Base-by-base conservation (phyloP, 1,140 invertebrate genomes). In the Atopsyche davidsoni region DNA sequence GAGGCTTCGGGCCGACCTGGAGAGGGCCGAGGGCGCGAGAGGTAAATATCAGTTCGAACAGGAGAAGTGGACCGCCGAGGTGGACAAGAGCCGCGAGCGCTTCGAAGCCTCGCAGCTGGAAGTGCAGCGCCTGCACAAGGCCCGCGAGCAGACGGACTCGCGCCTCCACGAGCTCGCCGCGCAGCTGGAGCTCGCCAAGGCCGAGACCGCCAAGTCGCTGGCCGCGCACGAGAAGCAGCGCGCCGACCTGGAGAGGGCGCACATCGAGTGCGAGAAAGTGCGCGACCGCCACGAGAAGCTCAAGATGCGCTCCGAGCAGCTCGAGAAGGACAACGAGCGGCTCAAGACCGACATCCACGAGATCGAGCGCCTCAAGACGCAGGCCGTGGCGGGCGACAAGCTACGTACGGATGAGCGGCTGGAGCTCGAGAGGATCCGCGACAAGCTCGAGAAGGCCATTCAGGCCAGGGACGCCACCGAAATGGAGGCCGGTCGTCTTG, bases 21-120 rank as follows among this genome's bases (percentile, higher is more conserved):
- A 87, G 61, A 76, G 83, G 58, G 79, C 79, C 59, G 85, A 90
- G 62, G 80, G 79, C 53, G 80, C 83, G 47, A 80, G 85, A 75
- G 82, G 83, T 77, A 92, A 92, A 82, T 91, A 87, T 73, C 84
- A 87, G 68, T 85, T 87, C 67, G 87, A 91, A 72, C 83, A 87
- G 65, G 89, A 92, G 66, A 89, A 89, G 59, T 82, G 80, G 73
- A 76, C 75, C 79, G 59, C 77, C 67, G 67, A 84, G 62, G 70
- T 80, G 41, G 85, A 87, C 36, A 85, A 85, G 61, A 75, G 83
- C 54, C 78, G 84, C 58, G 85, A 89, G 62, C 79, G 82, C 34
- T 80, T 82, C 51, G 86, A 91, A 34, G 70, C 78, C 42, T 73
- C 82, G 36, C 86, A 88, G 59, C 67, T 78, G 32, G 87, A 92